Percentiles rank a stretch among this genome's conserved stretches.
Evolutionary conservation across 2,113 vertebrate species (phyloP).

Genomic region (Macquaria ambigua): DNA sequence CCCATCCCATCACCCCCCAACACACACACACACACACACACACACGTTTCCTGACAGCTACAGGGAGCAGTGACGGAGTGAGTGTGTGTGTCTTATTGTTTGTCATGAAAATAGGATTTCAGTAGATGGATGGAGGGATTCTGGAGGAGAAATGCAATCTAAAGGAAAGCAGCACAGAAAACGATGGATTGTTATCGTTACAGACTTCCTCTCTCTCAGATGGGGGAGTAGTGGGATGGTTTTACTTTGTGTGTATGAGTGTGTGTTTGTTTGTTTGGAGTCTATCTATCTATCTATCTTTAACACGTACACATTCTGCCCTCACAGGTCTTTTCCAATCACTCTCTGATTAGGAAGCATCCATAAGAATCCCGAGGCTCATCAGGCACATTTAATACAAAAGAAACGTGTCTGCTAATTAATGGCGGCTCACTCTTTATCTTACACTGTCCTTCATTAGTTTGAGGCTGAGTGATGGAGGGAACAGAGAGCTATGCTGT

Average conservation of each 20-base stretch:
- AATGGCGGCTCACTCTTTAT: constrained; percentile 47
- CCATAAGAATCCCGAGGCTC: constrained; percentile 39
- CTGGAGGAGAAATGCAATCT: constrained; percentile 75
- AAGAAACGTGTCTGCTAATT: constrained; percentile 54
- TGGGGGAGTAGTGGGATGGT: constrained; percentile 35
- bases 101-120: constrained; percentile 82
- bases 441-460: constrained; percentile 33
- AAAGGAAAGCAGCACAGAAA: constrained; percentile 67
- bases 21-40: too few species aligned
- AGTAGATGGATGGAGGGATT: constrained; percentile 78
- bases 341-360: constrained; percentile 39
- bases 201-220: constrained; percentile 49
- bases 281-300: background rate
- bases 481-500: constrained; percentile 29
- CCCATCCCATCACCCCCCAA: constrained; percentile 6
- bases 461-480: constrained; percentile 42
- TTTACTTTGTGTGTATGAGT: constrained; percentile 40
- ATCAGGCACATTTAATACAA: constrained; percentile 48
- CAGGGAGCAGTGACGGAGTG: constrained; percentile 73
- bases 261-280: background rate
- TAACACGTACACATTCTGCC: background rate
- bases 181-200: constrained; percentile 76
- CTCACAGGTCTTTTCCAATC: constrained; percentile 39
- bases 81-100: constrained; percentile 78
- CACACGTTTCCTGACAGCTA: constrained; percentile 60